Evolutionary conservation across 2,888 invertebrate species (phyloP).

Genomic region (Allophyes oxyacanthae): DNA sequence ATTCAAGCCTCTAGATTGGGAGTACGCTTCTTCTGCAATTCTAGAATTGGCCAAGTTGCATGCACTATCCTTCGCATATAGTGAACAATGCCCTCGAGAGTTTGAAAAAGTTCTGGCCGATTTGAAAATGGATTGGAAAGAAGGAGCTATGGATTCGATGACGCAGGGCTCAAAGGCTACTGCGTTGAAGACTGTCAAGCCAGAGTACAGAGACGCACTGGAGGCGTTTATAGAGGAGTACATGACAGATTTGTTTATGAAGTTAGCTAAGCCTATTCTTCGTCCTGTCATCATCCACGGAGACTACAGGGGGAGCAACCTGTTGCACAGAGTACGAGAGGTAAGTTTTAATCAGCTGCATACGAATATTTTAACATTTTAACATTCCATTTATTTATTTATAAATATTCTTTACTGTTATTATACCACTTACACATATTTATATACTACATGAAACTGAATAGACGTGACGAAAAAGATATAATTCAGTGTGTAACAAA

Average conservation of each 20-base stretch:
- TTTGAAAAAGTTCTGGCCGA: slow-evolving; percentile 3
- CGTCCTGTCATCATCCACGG: slow-evolving; percentile 58
- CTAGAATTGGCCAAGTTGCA: slow-evolving; percentile 68
- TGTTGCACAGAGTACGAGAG: slow-evolving; percentile 53
- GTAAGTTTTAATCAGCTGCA: slow-evolving; percentile 34
- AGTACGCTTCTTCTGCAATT: slow-evolving; percentile 43
- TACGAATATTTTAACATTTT: too few relatives aligned
- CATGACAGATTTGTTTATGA: slow-evolving; percentile 23
- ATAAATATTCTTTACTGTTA: too few relatives aligned
- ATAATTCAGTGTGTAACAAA: too few relatives aligned
- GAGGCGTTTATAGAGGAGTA: slow-evolving; percentile 46
- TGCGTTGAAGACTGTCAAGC: slow-evolving; percentile 41
- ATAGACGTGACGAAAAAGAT: too few relatives aligned
- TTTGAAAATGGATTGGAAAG: neutral
- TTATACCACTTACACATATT: too few relatives aligned
- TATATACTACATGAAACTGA: too few relatives aligned
- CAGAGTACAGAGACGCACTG: slow-evolving; percentile 58
- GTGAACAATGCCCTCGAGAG: slow-evolving; percentile 47
- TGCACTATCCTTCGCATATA: slow-evolving; percentile 67
- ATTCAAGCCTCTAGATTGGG: slow-evolving; percentile 51
- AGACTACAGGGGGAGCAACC: slow-evolving; percentile 63
- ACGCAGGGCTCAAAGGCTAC: slow-evolving; percentile 20
- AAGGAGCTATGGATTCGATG: slow-evolving; percentile 4
- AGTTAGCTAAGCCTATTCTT: slow-evolving; percentile 42
- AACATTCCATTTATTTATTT: too few relatives aligned